Base-by-base conservation (phyloP, 2,113 vertebrate species). In the Astatoreochromis straeleni region DNA sequence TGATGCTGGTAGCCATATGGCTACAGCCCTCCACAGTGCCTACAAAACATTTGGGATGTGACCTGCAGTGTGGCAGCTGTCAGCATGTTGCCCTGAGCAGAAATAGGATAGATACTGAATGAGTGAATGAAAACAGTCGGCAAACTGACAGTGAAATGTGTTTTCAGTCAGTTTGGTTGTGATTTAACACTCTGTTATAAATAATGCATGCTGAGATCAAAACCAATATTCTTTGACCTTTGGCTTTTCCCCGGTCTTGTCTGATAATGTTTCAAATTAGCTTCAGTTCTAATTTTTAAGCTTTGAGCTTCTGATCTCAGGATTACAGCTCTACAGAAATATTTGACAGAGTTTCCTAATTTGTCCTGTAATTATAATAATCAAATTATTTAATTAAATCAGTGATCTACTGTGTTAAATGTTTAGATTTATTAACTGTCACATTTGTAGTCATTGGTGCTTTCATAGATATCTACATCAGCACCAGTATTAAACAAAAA, bases 1-100 rank as follows among this genome's bases (percentile, higher is more conserved):
- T 93, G 93, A 89, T 3, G 40, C 83, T 57, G 88, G 24, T 5
- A 54, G 33, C 90, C 93, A 93, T 93, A 94, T 94, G 93, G 91
- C 87, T 87, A 54, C 86, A 55, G 87, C 12, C 78, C 33, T 55
- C 75, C 68, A 31, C 60, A 38, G 51, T 16, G 53, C 83, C 60
- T 68, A 80, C 87, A 65, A 84, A 91, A 88, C 92, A 83, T 88
- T 91, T 81, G 80, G 82, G 84, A 82, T 57, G 87, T 88, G 89
- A 87, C 91, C 79, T 79, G 88, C 81, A 82, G 89, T 24, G 81
- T 24, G 75, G 53, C 89, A 91, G 89, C 91, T 90, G 92, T 78
- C 88, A 35, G 53, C 84, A 9, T 13, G 29, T 49, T 57, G 24
- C 80, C 68, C 63, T 13, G 19, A 82, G 35, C 68, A 78, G 45